Percentiles rank a stretch among this genome's conserved stretches.
phyloP scores from a whole-genome alignment of 2,797 vertebrate species.

The Apogon talboti region DNA sequence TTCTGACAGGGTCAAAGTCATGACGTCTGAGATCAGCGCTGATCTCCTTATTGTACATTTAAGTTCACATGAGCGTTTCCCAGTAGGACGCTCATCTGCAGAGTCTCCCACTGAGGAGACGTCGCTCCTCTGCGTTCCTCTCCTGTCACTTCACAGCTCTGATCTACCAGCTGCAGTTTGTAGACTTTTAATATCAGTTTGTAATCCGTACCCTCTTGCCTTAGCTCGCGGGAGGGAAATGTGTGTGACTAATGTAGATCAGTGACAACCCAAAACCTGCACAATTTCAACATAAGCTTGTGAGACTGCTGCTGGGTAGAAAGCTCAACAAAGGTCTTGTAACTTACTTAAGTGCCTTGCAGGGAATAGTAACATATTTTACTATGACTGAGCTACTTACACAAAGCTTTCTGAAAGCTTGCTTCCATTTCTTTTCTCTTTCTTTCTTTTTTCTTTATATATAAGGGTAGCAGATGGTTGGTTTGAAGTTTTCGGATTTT shows the following conservation, averaged over 20 bases:
- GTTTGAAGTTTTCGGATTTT: slow-evolving; percentile 25
- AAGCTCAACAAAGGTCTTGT: slow-evolving; percentile 27
- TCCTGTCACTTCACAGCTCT: background rate
- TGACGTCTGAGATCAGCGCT: too few species aligned
- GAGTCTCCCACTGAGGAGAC: too few species aligned
- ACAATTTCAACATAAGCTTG: background rate
- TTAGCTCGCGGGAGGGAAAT: slow-evolving; percentile 12
- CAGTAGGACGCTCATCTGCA: too few species aligned
- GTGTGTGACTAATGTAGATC: slow-evolving; percentile 11
- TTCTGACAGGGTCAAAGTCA: too few species aligned
- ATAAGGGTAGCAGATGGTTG: slow-evolving; percentile 13
- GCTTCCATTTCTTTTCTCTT: slow-evolving; percentile 38
- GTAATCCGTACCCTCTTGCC: slow-evolving; percentile 3
- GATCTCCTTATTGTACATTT: too few species aligned
- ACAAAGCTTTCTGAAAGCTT: slow-evolving; percentile 47
- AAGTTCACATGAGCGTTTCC: too few species aligned
- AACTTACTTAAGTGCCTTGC: slow-evolving; percentile 75
- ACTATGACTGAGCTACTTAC: slow-evolving; percentile 52
- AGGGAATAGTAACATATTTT: slow-evolving; percentile 42
- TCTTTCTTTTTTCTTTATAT: slow-evolving; percentile 11
- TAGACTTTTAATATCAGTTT: slow-evolving; percentile 11
- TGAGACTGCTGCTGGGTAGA: slow-evolving; percentile 9
- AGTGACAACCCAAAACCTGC: slow-evolving; percentile 13
- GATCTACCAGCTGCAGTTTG: background rate
- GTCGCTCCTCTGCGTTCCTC: too few species aligned